Evolutionary conservation across 1,140 invertebrate genomes (phyloP).

Genomic region (Drosophila subpulchrella): DNA sequence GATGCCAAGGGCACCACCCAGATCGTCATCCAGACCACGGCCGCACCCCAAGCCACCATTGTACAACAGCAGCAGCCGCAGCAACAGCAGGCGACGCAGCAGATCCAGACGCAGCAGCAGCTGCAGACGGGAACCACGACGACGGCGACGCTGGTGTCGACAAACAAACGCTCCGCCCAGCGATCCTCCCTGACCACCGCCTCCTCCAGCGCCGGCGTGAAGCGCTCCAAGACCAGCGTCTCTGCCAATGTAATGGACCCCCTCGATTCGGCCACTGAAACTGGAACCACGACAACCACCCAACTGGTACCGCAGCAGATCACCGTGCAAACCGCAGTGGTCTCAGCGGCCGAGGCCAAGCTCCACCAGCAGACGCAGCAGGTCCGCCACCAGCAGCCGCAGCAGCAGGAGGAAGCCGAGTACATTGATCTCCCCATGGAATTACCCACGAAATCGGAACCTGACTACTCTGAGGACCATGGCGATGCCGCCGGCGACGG

Average conservation of each 20-base stretch:
- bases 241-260: slow-evolving; percentile 61
- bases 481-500: slow-evolving; percentile 80
- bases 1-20: slow-evolving; percentile 79
- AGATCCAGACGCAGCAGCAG: slow-evolving; percentile 72
- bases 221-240: slow-evolving; percentile 56
- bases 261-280: slow-evolving; percentile 49
- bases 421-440: slow-evolving; percentile 84
- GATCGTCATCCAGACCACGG: slow-evolving; percentile 80
- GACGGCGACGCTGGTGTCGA: slow-evolving; percentile 77
- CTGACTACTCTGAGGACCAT: slow-evolving; percentile 81
- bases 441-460: slow-evolving; percentile 84
- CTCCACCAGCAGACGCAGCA: slow-evolving; percentile 49
- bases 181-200: slow-evolving; percentile 50
- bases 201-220: slow-evolving; percentile 41
- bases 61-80: slow-evolving; percentile 65
- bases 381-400: slow-evolving; percentile 34
- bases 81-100: slow-evolving; percentile 56
- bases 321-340: slow-evolving; percentile 77
- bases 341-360: slow-evolving; percentile 41
- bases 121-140: slow-evolving; percentile 72
- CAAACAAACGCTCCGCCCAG: slow-evolving; percentile 74
- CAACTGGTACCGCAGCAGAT: slow-evolving; percentile 68
- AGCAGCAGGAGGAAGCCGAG: slow-evolving; percentile 71
- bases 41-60: slow-evolving; percentile 71
- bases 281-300: slow-evolving; percentile 52